Base-by-base conservation (phyloP, 2,797 vertebrate genomes). In the Cossypha niveicapilla region DNA sequence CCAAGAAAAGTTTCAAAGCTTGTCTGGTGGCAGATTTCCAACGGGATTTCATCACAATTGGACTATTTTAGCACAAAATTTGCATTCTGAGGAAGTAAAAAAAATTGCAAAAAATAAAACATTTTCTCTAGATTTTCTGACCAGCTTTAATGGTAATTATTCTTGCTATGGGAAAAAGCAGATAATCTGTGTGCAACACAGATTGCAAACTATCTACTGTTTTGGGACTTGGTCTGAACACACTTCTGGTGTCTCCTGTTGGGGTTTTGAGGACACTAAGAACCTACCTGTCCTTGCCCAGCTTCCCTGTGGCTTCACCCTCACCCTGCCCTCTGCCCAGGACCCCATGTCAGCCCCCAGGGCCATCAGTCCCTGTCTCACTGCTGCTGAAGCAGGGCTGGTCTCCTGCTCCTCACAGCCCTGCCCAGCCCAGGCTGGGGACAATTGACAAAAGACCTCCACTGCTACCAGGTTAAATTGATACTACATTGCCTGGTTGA, bases 1-100 rank as follows among this genome's bases (percentile, higher is more conserved):
- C 51, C 86, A 92, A 94, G 45, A 86, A 85, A 92, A 92, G 56
- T 96, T 93, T 87, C 78, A 95, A 79, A 94, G 81, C 92, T 85
- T 3, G 11, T 88, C 58, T 95, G 62, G n/a, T 92, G 92, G 83
- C 80, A 84, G 85, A 84, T 90, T 95, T 90, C 86, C 83, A 95
- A 37, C 9, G 18, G 58, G 37, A 73, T 90, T 84, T 93, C 56
- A 76, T 75, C 67, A 90, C 73, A 94, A 75, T 25, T 75, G 21
- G 21, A 68, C 51, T 78, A 86, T 84, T 94, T 84, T 56, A 81
- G 66, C 35, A 57, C 63, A 91, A 88, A 90, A 94, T 66, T 62
- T 84, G 30, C 70, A 94, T 96, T 78, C 37, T 0, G 9, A 92
- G 27, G 54, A 84, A 88, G 54, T 44, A 61, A 86, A 86, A 86